Conservation (phyloP, 1,140 invertebrate genomes). For the Drosophila sucinea region DNA sequence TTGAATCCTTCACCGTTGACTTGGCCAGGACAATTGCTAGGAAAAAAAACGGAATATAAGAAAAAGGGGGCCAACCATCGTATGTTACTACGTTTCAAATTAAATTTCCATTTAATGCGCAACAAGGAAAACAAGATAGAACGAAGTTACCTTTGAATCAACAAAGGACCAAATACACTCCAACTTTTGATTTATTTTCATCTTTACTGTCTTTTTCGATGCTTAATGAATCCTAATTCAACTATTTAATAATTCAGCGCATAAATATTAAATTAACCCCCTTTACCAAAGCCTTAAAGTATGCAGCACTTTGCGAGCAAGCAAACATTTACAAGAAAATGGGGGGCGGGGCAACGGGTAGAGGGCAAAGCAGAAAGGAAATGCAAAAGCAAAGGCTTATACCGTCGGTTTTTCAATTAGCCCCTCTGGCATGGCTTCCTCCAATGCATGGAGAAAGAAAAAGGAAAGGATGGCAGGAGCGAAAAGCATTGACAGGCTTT, state of each 20-base stretch:
- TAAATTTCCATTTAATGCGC: slow-evolving; percentile 77
- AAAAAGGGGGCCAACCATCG: slow-evolving; percentile 30
- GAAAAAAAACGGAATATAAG: slow-evolving; percentile 17
- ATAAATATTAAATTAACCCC: slow-evolving; percentile 59
- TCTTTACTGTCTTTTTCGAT: slow-evolving; percentile 11
- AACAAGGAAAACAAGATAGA: slow-evolving; percentile 44
- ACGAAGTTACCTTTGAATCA: slow-evolving; percentile 51
- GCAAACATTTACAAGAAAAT: slow-evolving; percentile 43
- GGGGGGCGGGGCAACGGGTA: slow-evolving; percentile 11
- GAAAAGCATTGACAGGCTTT: slow-evolving; percentile 14
- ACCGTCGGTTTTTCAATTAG: slow-evolving; percentile 43
- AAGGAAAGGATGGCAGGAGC: neutral
- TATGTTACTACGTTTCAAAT: slow-evolving; percentile 73
- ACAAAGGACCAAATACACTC: slow-evolving; percentile 33
- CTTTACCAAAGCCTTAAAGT: neutral
- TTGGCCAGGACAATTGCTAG: slow-evolving; percentile 63
- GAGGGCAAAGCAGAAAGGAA: slow-evolving; percentile 21
- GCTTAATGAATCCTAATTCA: slow-evolving; percentile 53
- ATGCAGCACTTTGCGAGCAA: slow-evolving; percentile 22
- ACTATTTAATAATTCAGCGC: slow-evolving; percentile 46
- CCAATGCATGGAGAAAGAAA: slow-evolving; percentile 1
- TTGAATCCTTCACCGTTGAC: slow-evolving; percentile 67
- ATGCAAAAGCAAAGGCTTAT: slow-evolving; percentile 37
- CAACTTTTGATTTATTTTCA: slow-evolving; percentile 33
- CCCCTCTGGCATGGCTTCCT: slow-evolving; percentile 6